A percentile compares a stretch with the other conserved stretches of the same genome.
Conservation (phyloP, 1,140 invertebrate species). For the Periplaneta americana region DNA sequence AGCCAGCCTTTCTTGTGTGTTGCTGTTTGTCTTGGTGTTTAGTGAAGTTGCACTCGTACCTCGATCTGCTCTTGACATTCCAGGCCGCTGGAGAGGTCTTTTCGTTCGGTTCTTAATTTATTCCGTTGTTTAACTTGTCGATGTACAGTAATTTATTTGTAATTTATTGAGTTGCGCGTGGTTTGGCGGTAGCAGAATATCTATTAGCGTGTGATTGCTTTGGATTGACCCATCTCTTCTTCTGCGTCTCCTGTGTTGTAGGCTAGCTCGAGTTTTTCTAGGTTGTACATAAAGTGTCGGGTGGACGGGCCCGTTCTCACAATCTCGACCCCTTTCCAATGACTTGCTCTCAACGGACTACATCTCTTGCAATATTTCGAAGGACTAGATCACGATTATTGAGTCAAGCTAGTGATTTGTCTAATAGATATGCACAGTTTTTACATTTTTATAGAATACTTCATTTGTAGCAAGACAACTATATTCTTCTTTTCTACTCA, state of each 20-base stretch:
- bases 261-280: conserved; percentile 15
- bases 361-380: conserved; percentile 21
- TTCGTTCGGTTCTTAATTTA: not conserved
- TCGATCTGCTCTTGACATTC: not conserved
- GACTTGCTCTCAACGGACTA: conserved; percentile 16
- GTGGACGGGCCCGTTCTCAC: not conserved
- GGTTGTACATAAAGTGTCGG: conserved; percentile 14
- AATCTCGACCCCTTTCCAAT: conserved; percentile 4
- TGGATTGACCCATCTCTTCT: conserved; percentile 16
- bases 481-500: conserved; percentile 21
- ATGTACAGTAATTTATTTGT: not conserved
- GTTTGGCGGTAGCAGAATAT: conserved; percentile 5
- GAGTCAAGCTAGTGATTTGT: conserved; percentile 21
- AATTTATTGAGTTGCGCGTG: not conserved
- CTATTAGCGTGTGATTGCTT: conserved; percentile 13
- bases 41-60: conserved; percentile 14
- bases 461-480: conserved; percentile 21
- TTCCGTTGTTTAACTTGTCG: not conserved
- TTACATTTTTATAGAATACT: conserved; percentile 24
- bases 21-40: conserved; percentile 23
- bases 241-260: conserved; percentile 18
- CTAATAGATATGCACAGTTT: conserved; percentile 23
- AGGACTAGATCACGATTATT: conserved; percentile 11
- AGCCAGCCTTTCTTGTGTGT: conserved; percentile 21
- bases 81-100: not conserved